Base-by-base conservation (phyloP, 2,888 invertebrate genomes). In the Spialia ferax region DNA sequence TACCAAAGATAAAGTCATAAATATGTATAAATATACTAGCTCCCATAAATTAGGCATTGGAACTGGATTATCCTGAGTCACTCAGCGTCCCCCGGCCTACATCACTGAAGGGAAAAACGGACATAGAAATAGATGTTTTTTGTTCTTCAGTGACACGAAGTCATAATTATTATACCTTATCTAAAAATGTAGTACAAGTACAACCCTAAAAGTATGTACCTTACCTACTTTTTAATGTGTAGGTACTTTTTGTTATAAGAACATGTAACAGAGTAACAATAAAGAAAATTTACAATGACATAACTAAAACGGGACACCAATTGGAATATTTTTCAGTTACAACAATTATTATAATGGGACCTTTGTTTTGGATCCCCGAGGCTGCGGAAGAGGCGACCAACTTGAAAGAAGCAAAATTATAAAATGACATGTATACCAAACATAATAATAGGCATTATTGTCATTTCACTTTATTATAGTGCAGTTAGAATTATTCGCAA, bases 401-500 rank as follows among this genome's bases (percentile, higher is more conserved):
- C 79, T 79, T 79, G 75, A 77, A 79, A 73, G 80, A 79, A 77
- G 79, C 74, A 77, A 83, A 79, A 77, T 76, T 79, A 81, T 80
- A 79, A 78, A 74, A 75, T 76, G 71, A 79, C 78, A 81, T 79
- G 84, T 81, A 77, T 45, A 10, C 76, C 77, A 79, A 35, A 32
- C 81, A 82, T 85, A 84, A 87, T 86, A 82, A 83, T 81, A 78
- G 75, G 78, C 81, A 84, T 82, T 79, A 79, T 76, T 63, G 75
- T 61, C 78, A 55, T 35, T 61, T 32, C 22, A 42, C 45, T 11
- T 67, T 73, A 82, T 81, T 82, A 80, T 69, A 71, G 77, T 79
- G 81, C 83, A 82, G 80, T 80, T 78, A 69, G 71, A 81, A 81
- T 85, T 83, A 81, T 85, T 84, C 78, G 81, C 80, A 74, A 81